Conservation (phyloP, 1,140 invertebrate species). For the Ceratoteleas bidentatus region DNA sequence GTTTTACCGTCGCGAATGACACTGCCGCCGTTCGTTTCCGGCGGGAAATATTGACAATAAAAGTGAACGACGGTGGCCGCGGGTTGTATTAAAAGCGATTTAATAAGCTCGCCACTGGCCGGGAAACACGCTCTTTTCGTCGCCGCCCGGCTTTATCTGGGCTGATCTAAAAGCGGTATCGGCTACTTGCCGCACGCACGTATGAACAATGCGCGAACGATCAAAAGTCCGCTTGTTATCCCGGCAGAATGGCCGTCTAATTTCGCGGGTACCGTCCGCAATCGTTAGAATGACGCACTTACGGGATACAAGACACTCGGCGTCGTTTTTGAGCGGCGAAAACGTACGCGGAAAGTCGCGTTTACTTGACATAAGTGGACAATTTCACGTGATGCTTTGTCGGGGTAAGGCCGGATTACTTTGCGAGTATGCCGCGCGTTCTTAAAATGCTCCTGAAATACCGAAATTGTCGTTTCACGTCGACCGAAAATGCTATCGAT, state of each 20-base stretch:
- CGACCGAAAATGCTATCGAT: slow-evolving; percentile 52
- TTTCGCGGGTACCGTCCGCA: slow-evolving; percentile 4
- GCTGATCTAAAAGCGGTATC: slow-evolving; percentile 56
- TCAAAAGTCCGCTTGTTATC: slow-evolving; percentile 15
- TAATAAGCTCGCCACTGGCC: slow-evolving; percentile 60
- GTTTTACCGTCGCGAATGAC: slow-evolving; percentile 19
- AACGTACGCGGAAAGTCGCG: slow-evolving; percentile 16
- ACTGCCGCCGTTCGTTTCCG: slow-evolving; percentile 26
- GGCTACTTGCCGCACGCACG: slow-evolving; percentile 41
- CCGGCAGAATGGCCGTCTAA: slow-evolving; percentile 8
- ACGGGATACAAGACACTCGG: no score
- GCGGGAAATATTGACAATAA: slow-evolving; percentile 39
- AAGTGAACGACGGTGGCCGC: slow-evolving; percentile 25
- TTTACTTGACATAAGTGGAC: slow-evolving; percentile 35
- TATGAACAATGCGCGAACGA: slow-evolving; percentile 28
- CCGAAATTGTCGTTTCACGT: slow-evolving; percentile 35
- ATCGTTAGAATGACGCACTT: background rate
- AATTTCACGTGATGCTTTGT: slow-evolving; percentile 45
- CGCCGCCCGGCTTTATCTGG: slow-evolving; percentile 40
- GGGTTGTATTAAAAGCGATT: slow-evolving; percentile 55
- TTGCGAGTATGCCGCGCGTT: slow-evolving; percentile 33
- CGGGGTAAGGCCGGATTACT: slow-evolving; percentile 29
- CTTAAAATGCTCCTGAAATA: slow-evolving; percentile 52
- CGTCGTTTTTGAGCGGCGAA: no score
- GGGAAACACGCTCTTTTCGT: slow-evolving; percentile 43